A percentile compares a stretch with the other conserved stretches of the same genome.
Conservation (phyloP, 2,797 vertebrate species). For the Malurus leucopterus region DNA sequence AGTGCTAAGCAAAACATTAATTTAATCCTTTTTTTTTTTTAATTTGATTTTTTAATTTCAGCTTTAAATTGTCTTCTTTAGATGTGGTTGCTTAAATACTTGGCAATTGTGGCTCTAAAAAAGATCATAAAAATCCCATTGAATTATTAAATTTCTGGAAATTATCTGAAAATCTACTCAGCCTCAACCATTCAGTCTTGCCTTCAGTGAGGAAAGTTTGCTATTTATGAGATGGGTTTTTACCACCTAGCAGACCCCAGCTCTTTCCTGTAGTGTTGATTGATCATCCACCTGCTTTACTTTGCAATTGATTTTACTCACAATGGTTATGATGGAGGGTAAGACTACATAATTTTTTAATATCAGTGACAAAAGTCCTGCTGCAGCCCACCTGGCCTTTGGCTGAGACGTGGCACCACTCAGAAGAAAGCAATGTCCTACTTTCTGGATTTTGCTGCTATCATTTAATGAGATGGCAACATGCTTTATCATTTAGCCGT, state of each 20-base stretch:
- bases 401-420: background rate
- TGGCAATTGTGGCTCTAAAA: background rate
- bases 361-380: background rate
- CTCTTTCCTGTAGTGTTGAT: background rate
- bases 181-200: background rate
- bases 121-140: background rate
- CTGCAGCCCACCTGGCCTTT: background rate
- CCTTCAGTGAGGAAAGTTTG: background rate
- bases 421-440: background rate
- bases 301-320: background rate
- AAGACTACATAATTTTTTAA: background rate
- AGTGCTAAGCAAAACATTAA: background rate
- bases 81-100: background rate
- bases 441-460: constrained; percentile 9
- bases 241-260: background rate
- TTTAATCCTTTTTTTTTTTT: background rate
- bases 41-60: background rate
- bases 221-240: background rate
- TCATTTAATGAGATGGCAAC: background rate
- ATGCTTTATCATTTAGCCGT: constrained; percentile 5
- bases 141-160: background rate
- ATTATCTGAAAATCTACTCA: background rate
- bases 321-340: background rate
- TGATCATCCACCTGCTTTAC: background rate
- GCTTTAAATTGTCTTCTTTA: background rate